These are phyloP conservation scores for Mirza zaza DNA, from an alignment of 2,113 vertebrate genomes.

Conservation along the genomic window DNA sequence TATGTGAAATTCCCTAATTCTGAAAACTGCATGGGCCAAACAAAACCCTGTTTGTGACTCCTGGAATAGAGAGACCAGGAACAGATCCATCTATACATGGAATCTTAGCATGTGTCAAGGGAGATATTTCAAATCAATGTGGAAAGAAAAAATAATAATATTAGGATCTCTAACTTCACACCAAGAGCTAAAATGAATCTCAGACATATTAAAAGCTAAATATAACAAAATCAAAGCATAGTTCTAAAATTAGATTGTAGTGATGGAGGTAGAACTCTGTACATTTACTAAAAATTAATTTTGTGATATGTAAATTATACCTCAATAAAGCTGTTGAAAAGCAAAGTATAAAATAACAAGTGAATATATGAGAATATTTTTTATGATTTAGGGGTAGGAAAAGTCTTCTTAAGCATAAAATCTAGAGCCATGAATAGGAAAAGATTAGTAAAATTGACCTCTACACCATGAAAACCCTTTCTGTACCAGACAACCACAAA, in stretches of 20 bases:
- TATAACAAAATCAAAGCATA: constrained; percentile 24
- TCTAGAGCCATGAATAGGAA: constrained; percentile 2
- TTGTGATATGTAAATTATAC: constrained; percentile 12
- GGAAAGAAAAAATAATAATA: not conserved
- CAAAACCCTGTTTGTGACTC: not conserved
- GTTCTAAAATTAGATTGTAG: not conserved
- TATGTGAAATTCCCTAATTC: not conserved
- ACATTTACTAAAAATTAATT: not conserved
- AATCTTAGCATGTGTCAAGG: not conserved
- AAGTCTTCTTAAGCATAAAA: not conserved
- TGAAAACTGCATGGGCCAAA: not conserved
- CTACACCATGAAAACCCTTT: not conserved
- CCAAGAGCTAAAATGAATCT: constrained; percentile 23
- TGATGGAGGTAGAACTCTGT: not conserved
- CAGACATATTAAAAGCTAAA: not conserved
- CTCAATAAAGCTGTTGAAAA: constrained; percentile 25
- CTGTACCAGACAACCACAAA: not conserved
- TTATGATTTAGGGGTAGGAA: not conserved
- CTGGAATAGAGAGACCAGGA: not conserved
- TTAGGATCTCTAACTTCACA: not conserved
- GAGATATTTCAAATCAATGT: not conserved
- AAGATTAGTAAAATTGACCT: not conserved
- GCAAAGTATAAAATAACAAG: not conserved
- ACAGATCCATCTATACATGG: not conserved
- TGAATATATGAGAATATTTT: not conserved